A percentile compares a stretch with the other conserved stretches of the same genome.
Conservation (phyloP, 2,113 vertebrate species). For the Chrysemys picta region DNA sequence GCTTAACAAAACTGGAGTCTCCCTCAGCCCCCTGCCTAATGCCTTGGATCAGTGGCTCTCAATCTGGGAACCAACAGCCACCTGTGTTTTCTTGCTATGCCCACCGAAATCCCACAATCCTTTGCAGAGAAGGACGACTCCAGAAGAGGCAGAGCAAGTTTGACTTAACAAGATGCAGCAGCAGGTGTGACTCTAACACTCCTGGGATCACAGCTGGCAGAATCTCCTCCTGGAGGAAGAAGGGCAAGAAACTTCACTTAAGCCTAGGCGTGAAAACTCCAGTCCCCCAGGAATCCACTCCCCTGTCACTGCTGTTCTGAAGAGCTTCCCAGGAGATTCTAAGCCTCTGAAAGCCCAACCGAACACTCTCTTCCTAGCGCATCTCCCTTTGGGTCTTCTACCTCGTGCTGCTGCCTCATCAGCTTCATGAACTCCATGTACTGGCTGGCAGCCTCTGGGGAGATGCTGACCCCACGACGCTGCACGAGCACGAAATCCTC, state of each 20-base stretch:
- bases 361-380: not conserved
- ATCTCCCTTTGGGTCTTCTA: slow-evolving; percentile 7
- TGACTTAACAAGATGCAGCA: not conserved
- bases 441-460: slow-evolving; percentile 82
- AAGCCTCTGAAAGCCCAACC: not conserved
- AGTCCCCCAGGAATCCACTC: no score
- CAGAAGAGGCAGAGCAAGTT: not conserved
- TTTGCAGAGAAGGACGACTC: not conserved
- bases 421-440: slow-evolving; percentile 86
- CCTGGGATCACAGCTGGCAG: no score
- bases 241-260: no score
- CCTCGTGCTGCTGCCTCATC: slow-evolving; percentile 88
- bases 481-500: slow-evolving; percentile 86
- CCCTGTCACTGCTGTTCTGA: not conserved
- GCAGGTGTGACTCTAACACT: not conserved
- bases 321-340: not conserved
- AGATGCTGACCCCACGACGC: slow-evolving; percentile 77
- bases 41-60: not conserved
- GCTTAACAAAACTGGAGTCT: not conserved
- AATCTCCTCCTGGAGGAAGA: not conserved
- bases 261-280: not conserved
- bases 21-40: not conserved
- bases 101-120: not conserved
- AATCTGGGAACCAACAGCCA: not conserved
- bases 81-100: not conserved